Evolutionary conservation across 1,140 invertebrate genomes (phyloP).

Genomic region (Nephotettix cincticeps): DNA sequence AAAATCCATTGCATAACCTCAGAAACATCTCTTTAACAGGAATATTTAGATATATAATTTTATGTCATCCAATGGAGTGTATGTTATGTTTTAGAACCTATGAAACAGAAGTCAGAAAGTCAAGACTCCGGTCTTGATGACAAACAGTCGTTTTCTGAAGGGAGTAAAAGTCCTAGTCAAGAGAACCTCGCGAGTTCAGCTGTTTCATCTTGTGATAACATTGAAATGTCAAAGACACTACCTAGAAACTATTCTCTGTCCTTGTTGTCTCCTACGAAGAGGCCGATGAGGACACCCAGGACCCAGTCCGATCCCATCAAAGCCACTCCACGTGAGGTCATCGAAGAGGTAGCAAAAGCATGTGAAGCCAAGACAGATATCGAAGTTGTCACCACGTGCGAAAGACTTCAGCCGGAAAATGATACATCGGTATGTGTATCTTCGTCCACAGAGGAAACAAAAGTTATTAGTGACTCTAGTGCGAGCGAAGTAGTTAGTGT

Average conservation of each 20-base stretch:
- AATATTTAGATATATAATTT: too few species aligned
- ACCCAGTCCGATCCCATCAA: slow-evolving; percentile 40
- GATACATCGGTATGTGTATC: not conserved
- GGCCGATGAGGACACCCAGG: slow-evolving; percentile 34
- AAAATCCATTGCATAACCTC: too few species aligned
- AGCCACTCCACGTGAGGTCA: slow-evolving; percentile 12
- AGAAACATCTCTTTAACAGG: too few species aligned
- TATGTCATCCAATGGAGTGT: too few species aligned
- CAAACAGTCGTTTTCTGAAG: slow-evolving; percentile 15
- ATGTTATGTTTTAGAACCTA: slow-evolving; percentile 23
- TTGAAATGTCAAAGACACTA: slow-evolving; percentile 35
- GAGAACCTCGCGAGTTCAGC: slow-evolving; percentile 19
- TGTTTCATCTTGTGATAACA: slow-evolving; percentile 13
- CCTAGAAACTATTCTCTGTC: slow-evolving; percentile 32
- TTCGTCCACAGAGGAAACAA: slow-evolving; percentile 30
- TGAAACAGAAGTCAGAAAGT: slow-evolving; percentile 23
- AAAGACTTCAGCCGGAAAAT: slow-evolving; percentile 1
- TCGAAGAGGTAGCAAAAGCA: slow-evolving; percentile 30
- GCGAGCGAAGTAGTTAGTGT: slow-evolving; percentile 13
- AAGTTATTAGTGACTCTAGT: not conserved
- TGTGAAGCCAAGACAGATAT: not conserved
- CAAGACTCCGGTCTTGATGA: slow-evolving; percentile 15
- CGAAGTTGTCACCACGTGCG: not conserved
- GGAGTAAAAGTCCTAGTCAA: slow-evolving; percentile 31
- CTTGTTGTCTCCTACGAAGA: slow-evolving; percentile 28